Evolutionary conservation across 2,888 invertebrate species (phyloP).

Genomic region (Agrotis exclamationis): DNA sequence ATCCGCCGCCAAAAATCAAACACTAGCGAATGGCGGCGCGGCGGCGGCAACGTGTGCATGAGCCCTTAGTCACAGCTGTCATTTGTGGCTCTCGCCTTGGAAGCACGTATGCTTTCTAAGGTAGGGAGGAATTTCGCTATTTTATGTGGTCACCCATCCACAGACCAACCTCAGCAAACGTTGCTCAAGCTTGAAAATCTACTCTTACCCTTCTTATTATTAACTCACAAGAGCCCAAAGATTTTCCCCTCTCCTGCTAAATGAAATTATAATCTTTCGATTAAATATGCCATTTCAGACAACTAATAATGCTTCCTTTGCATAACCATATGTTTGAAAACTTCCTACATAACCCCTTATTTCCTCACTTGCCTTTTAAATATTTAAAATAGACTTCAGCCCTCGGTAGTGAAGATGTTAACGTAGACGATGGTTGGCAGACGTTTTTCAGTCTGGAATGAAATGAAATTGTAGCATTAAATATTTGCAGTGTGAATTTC

Average conservation of each 20-base stretch:
- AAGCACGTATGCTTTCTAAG: too few species aligned
- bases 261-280: not conserved
- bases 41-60: too few species aligned
- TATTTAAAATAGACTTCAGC: slow-evolving; percentile 52
- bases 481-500: slow-evolving; percentile 29
- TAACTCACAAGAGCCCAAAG: too few species aligned
- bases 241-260: not conserved
- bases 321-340: slow-evolving; percentile 3
- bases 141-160: too few species aligned
- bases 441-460: slow-evolving; percentile 8
- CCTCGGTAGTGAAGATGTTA: slow-evolving; percentile 40
- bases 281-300: not conserved
- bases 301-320: not conserved
- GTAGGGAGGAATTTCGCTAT: too few species aligned
- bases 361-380: slow-evolving; percentile 26
- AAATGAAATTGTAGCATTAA: slow-evolving; percentile 27
- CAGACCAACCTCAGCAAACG: too few species aligned
- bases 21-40: too few species aligned
- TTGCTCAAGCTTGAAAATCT: too few species aligned
- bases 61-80: too few species aligned
- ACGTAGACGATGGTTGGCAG: slow-evolving; percentile 18
- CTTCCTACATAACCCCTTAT: not conserved
- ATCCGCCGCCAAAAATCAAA: too few species aligned
- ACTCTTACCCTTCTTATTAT: too few species aligned
- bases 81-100: too few species aligned